A percentile compares a stretch with the other conserved stretches of the same genome.
phyloP scores from a whole-genome alignment of 64 coral and sea anemone species.

The Dendrophyllia cribrosa region DNA sequence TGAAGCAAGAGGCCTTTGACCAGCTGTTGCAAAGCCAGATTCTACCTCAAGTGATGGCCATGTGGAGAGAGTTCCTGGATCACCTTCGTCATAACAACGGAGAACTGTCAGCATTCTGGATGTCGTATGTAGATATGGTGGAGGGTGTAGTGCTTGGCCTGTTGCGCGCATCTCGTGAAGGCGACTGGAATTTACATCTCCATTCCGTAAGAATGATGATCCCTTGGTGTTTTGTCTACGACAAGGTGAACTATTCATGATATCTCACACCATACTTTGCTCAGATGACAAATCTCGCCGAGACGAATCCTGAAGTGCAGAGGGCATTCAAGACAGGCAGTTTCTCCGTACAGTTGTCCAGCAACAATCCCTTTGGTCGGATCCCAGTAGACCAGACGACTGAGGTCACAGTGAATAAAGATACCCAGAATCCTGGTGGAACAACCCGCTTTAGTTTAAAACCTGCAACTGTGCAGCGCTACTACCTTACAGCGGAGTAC shows the following conservation, averaged over 20 bases:
- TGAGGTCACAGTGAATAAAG: conserved; percentile 47
- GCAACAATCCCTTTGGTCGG: conserved; percentile 17
- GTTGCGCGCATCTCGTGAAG: conserved; percentile 26
- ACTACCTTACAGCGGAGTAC: neutral
- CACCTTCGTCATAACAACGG: conserved; percentile 32
- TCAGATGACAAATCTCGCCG: conserved; percentile 47
- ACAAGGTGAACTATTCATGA: conserved; percentile 57
- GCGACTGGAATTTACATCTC: conserved; percentile 60
- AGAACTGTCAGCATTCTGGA: conserved; percentile 49
- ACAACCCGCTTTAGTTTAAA: conserved; percentile 6
- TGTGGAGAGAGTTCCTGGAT: conserved; percentile 14
- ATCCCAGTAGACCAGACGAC: too few species aligned
- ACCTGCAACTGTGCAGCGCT: neutral
- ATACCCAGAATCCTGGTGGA: conserved; percentile 52
- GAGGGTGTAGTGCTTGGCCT: conserved; percentile 38
- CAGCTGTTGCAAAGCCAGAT: neutral
- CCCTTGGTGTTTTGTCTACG: conserved; percentile 62
- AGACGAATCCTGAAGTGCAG: conserved; percentile 38
- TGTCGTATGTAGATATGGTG: conserved; percentile 51
- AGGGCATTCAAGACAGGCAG: neutral
- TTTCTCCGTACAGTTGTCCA: conserved; percentile 57
- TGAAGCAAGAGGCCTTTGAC: conserved; percentile 11
- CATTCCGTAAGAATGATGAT: conserved; percentile 36
- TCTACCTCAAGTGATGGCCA: neutral
- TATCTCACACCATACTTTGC: conserved; percentile 41